Evolutionary conservation across 1,140 invertebrate species (phyloP).

Genomic region (Agrilus planipennis): DNA sequence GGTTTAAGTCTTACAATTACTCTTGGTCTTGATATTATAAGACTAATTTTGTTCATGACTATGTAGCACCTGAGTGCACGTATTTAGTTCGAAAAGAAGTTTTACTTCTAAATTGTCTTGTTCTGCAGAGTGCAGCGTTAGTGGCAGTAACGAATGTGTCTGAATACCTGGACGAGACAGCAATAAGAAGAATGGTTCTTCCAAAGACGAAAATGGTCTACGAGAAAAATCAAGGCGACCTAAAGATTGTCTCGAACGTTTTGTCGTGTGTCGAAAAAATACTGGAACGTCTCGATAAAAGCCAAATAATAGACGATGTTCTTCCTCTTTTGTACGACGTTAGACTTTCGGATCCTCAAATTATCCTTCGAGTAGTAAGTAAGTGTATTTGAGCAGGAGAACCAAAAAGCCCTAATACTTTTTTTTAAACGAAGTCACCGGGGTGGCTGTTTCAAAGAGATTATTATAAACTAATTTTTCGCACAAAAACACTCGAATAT

Average conservation of each 20-base stretch:
- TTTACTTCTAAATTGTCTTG: not conserved
- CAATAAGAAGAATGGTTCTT: slow-evolving; percentile 70
- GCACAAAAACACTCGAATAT: no score
- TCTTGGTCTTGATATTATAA: no score
- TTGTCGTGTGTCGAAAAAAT: slow-evolving; percentile 67
- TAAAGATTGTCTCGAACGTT: slow-evolving; percentile 65
- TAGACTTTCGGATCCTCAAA: slow-evolving; percentile 72
- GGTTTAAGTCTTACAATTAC: not conserved
- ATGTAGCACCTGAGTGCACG: not conserved
- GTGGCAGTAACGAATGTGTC: slow-evolving; percentile 77
- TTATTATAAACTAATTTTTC: no score
- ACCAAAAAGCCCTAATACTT: no score
- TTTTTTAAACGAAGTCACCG: no score
- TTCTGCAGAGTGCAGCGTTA: slow-evolving; percentile 69
- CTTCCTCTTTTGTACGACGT: slow-evolving; percentile 83
- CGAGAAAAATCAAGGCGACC: slow-evolving; percentile 69
- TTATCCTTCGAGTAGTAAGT: slow-evolving; percentile 69
- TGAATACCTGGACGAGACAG: slow-evolving; percentile 72
- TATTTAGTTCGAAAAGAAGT: no score
- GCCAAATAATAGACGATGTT: slow-evolving; percentile 83
- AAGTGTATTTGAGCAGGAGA: slow-evolving; percentile 43
- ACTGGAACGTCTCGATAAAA: slow-evolving; percentile 72
- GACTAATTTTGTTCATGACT: not conserved
- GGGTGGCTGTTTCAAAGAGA: no score
- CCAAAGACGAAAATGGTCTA: slow-evolving; percentile 81